Base-by-base conservation (phyloP, 2,113 vertebrate species). In the Brienomyrus brachyistius region DNA sequence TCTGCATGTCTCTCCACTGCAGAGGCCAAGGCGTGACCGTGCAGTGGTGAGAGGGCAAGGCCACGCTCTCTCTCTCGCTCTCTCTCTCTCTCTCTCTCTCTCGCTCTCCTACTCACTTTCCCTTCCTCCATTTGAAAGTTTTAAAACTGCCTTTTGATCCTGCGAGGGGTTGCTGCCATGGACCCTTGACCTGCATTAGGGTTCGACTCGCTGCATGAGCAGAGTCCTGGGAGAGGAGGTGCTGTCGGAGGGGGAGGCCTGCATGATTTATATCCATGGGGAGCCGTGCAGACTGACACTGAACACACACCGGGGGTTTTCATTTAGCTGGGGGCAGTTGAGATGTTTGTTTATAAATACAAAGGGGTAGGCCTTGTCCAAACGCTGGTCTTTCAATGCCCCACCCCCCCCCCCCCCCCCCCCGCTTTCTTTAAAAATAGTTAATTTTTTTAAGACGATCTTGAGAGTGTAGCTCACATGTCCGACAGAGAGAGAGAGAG, bases 291-390 rank as follows among this genome's bases (percentile, higher is more conserved):
- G 84, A 48, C 17, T 77, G 84, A 77, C 86, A 90, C 50, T 35
- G 21, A 50, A 87, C 40, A 87, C 66, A 77, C 27, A 43, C 31
- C 1, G 10, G 88, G 8, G 84, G 5, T 31, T 45, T 87, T 70
- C 74, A 87, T 87, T 77, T 90, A 80, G 85, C 17, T 31, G 27
- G 9, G 40, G 35, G 62, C 48, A 89, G 11, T 51, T 7, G 5
- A 85, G 54, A 47, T 89, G 31, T 11, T 35, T 27, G 84, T 50
- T 87, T 90, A 80, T 17, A 90, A 80, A 59, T 89, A 70, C 82
- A 54, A n/a, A 84, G 82, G n/a, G 23, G 59, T 2, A 27, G 59
- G 3, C 0, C 59, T 66, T 66, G 23, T 27, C 8, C n/a, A 27
- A 3, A 27, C 1, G n/a, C 56, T n/a, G 21, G 54, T 21, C 19